A percentile compares a stretch with the other conserved stretches of the same genome.
Evolutionary conservation across 2,113 vertebrate species (phyloP).

Genomic region (Rhombomys opimus): DNA sequence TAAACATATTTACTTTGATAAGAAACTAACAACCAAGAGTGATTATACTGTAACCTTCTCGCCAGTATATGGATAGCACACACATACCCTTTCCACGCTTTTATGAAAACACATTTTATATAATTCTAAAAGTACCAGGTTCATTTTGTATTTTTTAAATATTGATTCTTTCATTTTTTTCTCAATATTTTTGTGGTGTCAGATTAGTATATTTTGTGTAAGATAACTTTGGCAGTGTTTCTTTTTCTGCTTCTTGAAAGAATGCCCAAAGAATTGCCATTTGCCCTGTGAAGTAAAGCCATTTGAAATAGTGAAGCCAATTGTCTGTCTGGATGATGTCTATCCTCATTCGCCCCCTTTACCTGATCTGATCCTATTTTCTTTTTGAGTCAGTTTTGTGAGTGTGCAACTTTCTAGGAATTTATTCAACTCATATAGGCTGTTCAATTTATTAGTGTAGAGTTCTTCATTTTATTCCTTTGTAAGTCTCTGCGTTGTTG

Average conservation of each 20-base stretch:
- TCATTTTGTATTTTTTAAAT: not conserved
- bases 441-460: not conserved
- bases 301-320: too few relatives aligned
- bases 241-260: not conserved
- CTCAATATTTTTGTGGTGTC: not conserved
- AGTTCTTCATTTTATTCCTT: not conserved
- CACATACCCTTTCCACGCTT: not conserved
- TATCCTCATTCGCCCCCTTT: not conserved
- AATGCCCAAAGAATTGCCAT: not conserved
- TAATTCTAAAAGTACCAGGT: not conserved
- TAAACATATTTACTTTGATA: not conserved
- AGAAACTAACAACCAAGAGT: not conserved
- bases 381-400: not conserved
- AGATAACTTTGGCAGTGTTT: not conserved
- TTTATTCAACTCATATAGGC: not conserved
- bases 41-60: not conserved
- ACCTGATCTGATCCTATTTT: not conserved
- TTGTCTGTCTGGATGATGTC: not conserved
- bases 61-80: not conserved
- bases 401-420: not conserved
- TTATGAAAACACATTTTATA: not conserved
- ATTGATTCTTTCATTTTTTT: not conserved
- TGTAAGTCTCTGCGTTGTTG: not conserved
- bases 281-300: too few relatives aligned
- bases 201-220: not conserved